Percentiles rank a stretch among this genome's conserved stretches.
Conservation (phyloP, 2,797 vertebrate genomes). For the Pampus argenteus region DNA sequence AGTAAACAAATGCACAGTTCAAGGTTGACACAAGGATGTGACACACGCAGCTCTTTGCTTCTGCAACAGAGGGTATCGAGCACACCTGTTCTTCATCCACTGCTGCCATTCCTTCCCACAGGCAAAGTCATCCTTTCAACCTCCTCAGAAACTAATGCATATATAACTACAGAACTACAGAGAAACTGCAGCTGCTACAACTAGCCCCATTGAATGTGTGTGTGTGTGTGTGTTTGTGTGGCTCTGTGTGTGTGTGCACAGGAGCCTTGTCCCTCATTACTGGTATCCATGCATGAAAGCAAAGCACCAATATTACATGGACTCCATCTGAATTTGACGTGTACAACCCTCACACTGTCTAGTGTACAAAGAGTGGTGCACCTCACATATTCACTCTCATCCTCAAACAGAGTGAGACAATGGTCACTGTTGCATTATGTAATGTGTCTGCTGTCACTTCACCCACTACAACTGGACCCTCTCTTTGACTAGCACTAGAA, state of each 20-base stretch:
- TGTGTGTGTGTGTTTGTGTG: conserved; percentile 26
- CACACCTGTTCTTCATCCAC: conserved; percentile 80
- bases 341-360: conserved; percentile 15
- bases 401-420: conserved; percentile 61
- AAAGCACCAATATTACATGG: conserved; percentile 37
- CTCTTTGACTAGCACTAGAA: conserved; percentile 60
- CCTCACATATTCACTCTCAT: conserved; percentile 60
- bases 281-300: conserved; percentile 48
- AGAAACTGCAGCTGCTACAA: conserved; percentile 69
- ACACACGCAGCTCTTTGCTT: conserved; percentile 65
- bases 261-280: conserved; percentile 47
- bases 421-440: conserved; percentile 78
- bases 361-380: conserved; percentile 45
- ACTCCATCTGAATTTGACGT: conserved; percentile 48
- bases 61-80: conserved; percentile 59
- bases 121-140: conserved; percentile 86
- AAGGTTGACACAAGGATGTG: conserved; percentile 65
- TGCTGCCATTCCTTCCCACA: conserved; percentile 81
- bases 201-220: conserved; percentile 38
- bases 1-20: conserved; percentile 61
- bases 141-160: conserved; percentile 80
- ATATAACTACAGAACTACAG: conserved; percentile 75
- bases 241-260: conserved; percentile 7
- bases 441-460: conserved; percentile 74
- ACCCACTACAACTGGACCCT: conserved; percentile 54